Base-by-base conservation (phyloP, 2,888 invertebrate genomes). In the Plagiodera versicolora region DNA sequence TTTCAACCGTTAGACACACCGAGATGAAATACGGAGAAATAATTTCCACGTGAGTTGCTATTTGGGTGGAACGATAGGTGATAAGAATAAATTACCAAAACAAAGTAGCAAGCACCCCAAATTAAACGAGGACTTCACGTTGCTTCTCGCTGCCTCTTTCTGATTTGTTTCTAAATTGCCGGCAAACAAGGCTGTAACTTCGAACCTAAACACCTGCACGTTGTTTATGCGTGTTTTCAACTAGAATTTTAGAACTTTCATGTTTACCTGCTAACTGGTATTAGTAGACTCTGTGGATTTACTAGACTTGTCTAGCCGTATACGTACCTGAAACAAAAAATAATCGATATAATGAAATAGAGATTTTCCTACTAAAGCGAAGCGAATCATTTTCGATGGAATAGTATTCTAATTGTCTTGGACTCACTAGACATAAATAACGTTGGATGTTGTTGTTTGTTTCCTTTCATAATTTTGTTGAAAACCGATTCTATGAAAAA, bases 301-400 rank as follows among this genome's bases (percentile, higher is more conserved):
- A 45, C 35, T 55, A 14, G 11, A 28, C 20, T 44, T 47, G 46
- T 52, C 35, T 55, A 14, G 11, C 44, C 20, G 50, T 47, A 51
- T 52, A 60, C 56, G 52, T 60, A 60, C 60, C 60, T 60, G 56
- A 14, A 60, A 60, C 60, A 60, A 60, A 51, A 46, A 44, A 24
- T 30, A 20, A 20, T 48, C 51, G 32, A 14, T 17, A n/a, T n/a
- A n/a, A n/a, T n/a, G n/a, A n/a, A 48, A 20, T 46, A 32, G 8
- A 28, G 16, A 45, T 39, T n/a, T 39, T 39, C 11, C 3, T 54
- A 16, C 14, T 9, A 51, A 6, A 46, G 1, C 11, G 19, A 2
- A 14, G 16, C 9, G 19, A 46, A 14, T 18, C 17, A 3, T 6
- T 8, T 46, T 16, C 19, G 10, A 18, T 46, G 16, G 11, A 18